Conservation (phyloP, 2,797 vertebrate species). For the Propithecus deckenii region DNA sequence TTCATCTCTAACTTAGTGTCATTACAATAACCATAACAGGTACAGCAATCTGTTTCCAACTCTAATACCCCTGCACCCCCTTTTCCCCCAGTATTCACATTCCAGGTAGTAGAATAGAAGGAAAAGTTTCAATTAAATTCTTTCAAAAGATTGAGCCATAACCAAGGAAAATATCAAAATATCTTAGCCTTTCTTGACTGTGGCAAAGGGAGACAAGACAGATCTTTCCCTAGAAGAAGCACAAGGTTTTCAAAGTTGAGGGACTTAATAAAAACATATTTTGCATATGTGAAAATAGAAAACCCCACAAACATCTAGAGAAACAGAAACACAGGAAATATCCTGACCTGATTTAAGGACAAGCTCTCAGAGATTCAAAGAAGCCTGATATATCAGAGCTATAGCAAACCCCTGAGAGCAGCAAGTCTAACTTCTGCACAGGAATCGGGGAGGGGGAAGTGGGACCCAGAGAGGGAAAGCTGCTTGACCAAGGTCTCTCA, state of each 20-base stretch:
- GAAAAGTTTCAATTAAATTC: neutral
- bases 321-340: neutral
- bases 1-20: neutral
- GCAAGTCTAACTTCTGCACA: neutral
- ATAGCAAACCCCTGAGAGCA: neutral
- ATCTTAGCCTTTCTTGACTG: neutral
- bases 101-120: neutral
- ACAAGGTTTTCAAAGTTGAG: neutral
- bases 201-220: neutral
- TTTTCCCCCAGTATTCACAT: neutral
- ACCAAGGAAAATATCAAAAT: conserved; percentile 1
- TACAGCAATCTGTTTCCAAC: neutral
- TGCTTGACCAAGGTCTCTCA: neutral
- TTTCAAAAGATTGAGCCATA: neutral
- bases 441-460: neutral
- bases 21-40: neutral
- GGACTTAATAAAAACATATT: neutral
- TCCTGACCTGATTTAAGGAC: neutral
- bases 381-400: neutral
- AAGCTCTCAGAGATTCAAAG: neutral
- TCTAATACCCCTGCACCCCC: neutral
- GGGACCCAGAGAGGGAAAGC: neutral
- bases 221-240: neutral
- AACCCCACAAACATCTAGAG: neutral
- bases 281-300: neutral